Evolutionary conservation across 2,888 invertebrate species (phyloP).

Genomic region (Shargacucullia verbasci): DNA sequence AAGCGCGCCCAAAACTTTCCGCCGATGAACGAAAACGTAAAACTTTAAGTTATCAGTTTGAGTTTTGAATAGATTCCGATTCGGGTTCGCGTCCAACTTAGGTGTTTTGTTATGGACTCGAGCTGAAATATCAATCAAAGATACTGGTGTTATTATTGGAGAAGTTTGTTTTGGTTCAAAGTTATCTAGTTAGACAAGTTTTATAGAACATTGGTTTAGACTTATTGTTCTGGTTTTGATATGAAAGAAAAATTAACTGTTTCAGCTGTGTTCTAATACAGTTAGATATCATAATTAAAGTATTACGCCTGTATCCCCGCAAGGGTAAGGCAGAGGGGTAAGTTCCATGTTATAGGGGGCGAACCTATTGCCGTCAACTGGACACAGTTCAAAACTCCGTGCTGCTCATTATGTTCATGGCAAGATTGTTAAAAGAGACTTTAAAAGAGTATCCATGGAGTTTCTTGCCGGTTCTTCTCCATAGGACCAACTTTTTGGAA

Average conservation of each 20-base stretch:
- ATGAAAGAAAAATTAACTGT: constrained; percentile 2
- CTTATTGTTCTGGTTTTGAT: constrained; percentile 19
- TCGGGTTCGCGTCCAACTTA: constrained; percentile 51
- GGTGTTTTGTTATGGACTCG: constrained; percentile 55
- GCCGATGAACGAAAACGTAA: constrained; percentile 59
- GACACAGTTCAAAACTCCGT: too few relatives aligned
- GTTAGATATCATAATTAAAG: too few relatives aligned
- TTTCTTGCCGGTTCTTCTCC: too few relatives aligned
- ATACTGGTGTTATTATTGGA: constrained; percentile 50
- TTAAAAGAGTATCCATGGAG: too few relatives aligned
- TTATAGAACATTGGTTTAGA: constrained; percentile 29
- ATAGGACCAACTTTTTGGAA: too few relatives aligned
- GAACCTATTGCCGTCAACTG: too few relatives aligned
- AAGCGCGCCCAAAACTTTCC: constrained; percentile 51
- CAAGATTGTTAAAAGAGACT: too few relatives aligned
- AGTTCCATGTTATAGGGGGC: too few relatives aligned
- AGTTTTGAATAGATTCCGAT: constrained; percentile 55
- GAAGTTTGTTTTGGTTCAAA: constrained; percentile 29
- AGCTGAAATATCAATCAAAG: constrained; percentile 58
- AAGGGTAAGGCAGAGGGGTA: too few relatives aligned
- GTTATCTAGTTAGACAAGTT: constrained; percentile 26
- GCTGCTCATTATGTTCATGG: too few relatives aligned
- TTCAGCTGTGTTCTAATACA: too few relatives aligned
- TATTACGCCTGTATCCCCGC: too few relatives aligned
- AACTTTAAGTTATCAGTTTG: constrained; percentile 57